Conservation (phyloP, 2,888 invertebrate genomes). For the Melipona bicolor region DNA sequence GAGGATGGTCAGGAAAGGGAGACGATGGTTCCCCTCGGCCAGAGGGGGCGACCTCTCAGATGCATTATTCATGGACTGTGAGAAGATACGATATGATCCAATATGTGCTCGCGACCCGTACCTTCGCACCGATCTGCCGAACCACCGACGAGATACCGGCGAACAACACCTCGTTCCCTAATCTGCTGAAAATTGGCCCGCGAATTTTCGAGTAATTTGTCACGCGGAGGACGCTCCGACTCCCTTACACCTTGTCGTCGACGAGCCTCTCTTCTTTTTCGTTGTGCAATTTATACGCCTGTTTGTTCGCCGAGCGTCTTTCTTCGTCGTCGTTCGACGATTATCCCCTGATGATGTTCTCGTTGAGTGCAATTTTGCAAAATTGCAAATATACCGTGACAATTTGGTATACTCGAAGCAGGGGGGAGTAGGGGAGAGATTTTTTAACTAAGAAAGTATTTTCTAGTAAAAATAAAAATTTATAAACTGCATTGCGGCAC, state of each 20-base stretch:
- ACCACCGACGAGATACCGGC: conserved; percentile 58
- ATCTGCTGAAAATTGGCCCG: conserved; percentile 82
- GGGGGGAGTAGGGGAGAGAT: too few species aligned
- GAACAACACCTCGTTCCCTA: conserved; percentile 75
- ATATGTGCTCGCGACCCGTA: conserved; percentile 80
- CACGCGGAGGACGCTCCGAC: neutral
- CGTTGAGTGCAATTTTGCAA: too few species aligned
- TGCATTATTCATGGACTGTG: conserved; percentile 83
- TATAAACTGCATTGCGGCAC: too few species aligned
- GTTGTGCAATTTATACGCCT: too few species aligned
- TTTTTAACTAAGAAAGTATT: too few species aligned
- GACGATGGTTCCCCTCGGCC: conserved; percentile 34
- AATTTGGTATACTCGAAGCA: too few species aligned
- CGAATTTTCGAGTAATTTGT: conserved; percentile 82
- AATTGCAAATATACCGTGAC: too few species aligned
- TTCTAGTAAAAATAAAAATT: too few species aligned
- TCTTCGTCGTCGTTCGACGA: too few species aligned
- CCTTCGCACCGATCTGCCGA: conserved; percentile 61
- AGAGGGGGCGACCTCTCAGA: conserved; percentile 73
- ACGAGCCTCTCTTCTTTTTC: too few species aligned
- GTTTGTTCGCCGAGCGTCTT: too few species aligned
- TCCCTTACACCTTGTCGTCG: neutral
- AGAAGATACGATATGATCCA: conserved; percentile 84
- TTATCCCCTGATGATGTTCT: too few species aligned
- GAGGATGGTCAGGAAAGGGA: conserved; percentile 56